A percentile compares a stretch with the other conserved stretches of the same genome.
phyloP scores from a whole-genome alignment of 2,113 vertebrate genomes.

The Mustela lutreola region DNA sequence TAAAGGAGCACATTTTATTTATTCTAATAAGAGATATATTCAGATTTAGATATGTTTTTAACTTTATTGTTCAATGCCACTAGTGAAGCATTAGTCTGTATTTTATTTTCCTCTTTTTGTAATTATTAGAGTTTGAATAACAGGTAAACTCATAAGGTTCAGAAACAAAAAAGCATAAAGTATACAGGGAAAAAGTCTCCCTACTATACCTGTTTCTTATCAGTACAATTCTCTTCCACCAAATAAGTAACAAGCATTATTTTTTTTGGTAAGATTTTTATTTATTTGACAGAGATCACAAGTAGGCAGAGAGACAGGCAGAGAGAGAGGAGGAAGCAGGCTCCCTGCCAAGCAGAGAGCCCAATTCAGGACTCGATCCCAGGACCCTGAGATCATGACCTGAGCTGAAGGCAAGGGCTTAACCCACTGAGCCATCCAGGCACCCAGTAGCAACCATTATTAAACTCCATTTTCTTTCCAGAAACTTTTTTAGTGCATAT shows the following conservation, averaged over 20 bases:
- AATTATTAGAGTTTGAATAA: slow-evolving; percentile 50
- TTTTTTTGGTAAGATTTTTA: no score
- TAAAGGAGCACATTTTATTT: neutral
- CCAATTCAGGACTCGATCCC: no score
- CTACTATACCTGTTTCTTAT: neutral
- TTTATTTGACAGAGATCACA: no score
- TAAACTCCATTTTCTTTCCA: neutral
- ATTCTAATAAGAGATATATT: neutral
- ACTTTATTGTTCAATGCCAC: slow-evolving; percentile 26
- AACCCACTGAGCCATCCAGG: no score
- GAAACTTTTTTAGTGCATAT: slow-evolving; percentile 27
- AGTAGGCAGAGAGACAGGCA: no score
- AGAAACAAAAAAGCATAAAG: slow-evolving; percentile 57
- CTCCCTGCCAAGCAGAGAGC: no score
- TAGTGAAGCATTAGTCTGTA: neutral
- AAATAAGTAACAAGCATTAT: neutral
- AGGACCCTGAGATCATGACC: no score
- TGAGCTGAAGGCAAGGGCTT: no score
- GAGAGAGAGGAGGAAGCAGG: no score
- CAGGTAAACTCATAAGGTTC: slow-evolving; percentile 10
- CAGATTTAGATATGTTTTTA: slow-evolving; percentile 1
- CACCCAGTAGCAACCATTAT: neutral
- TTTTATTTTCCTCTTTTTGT: slow-evolving; percentile 15
- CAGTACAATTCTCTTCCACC: neutral
- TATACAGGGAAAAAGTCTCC: neutral